Base-by-base conservation (phyloP, 2,888 invertebrate genomes). In the Metellina segmentata region DNA sequence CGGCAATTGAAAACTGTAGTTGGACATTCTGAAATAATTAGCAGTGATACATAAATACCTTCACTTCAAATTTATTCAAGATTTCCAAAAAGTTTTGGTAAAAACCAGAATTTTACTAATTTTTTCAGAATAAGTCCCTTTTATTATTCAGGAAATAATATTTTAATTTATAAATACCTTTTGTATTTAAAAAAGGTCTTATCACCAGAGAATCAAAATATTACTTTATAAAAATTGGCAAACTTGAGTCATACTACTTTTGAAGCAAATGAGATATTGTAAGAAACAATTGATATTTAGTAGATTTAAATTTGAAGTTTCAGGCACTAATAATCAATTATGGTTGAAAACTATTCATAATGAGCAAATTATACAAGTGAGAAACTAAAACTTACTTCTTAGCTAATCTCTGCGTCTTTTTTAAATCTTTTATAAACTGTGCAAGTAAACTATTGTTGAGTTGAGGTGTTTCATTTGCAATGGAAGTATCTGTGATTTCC, bases 381-480 rank as follows among this genome's bases (percentile, higher is more conserved):
- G 9, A 48, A 77, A 77, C 5, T 16, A 48, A 8, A 34, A 20
- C 85, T 85, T 77, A 85, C 85, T 19, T 75, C 34, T 69, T 69
- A 48, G 77, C 85, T 61, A 69, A 69, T 77, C 61, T 34, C 8
- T 19, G 61, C 7, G 69, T 77, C 11, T 11, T 48, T n/a, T 85
- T 85, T 6, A 85, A 61, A 0, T 77, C 20, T 7, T 85, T 69
- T 9, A 61, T 34, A 77, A 77, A 77, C n/a, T 77, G 34, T 9
- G n/a, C 11, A 48, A 77, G n/a, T 13, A 61, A 61, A 61, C 61
- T 61, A 8, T 16, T 16, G 61, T 61, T 61, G 16, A 11, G 11
- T 61, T 61, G 11, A 16, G 61, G 11, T 61, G 16, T 61, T 61
- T 61, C 61, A 16, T 61, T 61, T 61, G 61, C 11, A 7, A 61